Base-by-base conservation (phyloP, 2,113 vertebrate genomes). In the Gobiocypris rarus region DNA sequence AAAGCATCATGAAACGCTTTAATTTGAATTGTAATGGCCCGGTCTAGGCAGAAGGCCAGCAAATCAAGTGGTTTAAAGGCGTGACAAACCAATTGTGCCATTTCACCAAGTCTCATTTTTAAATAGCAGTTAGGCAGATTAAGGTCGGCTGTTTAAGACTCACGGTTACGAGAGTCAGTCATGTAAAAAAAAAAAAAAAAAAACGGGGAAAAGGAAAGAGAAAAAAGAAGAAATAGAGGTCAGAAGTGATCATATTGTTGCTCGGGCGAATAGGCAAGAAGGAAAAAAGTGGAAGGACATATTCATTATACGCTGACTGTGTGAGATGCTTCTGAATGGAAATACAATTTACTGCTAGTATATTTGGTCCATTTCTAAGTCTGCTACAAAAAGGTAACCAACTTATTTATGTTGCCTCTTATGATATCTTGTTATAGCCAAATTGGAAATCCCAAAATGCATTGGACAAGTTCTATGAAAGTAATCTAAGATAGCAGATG, bases 11-110 rank as follows among this genome's bases (percentile, higher is more conserved):
- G 48, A 75, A 43, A 74, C 15, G 45, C 69, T 78, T 80, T 58
- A 52, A 54, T 86, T 81, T 84, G 71, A 84, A 87, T 81, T 59
- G 76, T 86, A 83, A 86, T 71, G 77, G 43, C 50, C n/a, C 15
- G 26, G 77, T 76, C 76, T 19, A 80, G 83, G 75, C 83, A 45
- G 34, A 28, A 59, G 83, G 75, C 83, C 83, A 81, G 84, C 17
- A 59, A 81, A 85, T 74, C 84, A 59, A 79, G 63, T 71, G 75
- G 61, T 78, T 78, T 59, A 61, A 70, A 38, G 41, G 83, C 24
- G 17, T 63, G 82, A 81, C 86, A 84, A 81, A 76, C 65, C 70
- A 59, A 69, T 84, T 75, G 50, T 80, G 69, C 83, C 24, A 38
- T 84, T 79, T 78, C 83, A 77, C 54, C 65, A 84, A 84, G 75